phyloP scores from a whole-genome alignment of 2,113 vertebrate species.

The Semnornis frantzii region DNA sequence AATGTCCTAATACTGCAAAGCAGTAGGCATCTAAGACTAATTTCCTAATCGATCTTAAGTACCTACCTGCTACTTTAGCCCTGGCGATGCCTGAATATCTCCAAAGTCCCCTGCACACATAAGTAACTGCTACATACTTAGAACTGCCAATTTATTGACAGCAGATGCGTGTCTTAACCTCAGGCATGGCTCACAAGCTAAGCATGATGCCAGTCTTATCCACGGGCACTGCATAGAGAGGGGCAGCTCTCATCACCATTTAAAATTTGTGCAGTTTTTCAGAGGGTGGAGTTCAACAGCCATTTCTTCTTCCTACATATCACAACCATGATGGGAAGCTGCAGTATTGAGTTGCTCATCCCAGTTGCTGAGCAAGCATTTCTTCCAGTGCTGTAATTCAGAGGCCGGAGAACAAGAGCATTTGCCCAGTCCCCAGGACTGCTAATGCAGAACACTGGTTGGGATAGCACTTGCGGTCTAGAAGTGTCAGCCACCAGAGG shows the following conservation, averaged over 20 bases:
- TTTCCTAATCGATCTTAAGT: slow-evolving; percentile 21
- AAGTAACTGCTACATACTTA: not conserved
- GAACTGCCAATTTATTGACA: not conserved
- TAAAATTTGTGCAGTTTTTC: not conserved
- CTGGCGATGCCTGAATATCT: not conserved
- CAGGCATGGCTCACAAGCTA: not conserved
- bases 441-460: not conserved
- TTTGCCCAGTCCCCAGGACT: fast-evolving
- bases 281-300: not conserved
- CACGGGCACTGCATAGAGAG: not conserved
- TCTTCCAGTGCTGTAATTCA: not conserved
- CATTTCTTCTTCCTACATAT: not conserved
- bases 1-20: slow-evolving; percentile 8
- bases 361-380: not conserved
- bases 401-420: not conserved
- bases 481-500: not conserved
- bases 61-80: not conserved
- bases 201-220: not conserved
- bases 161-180: not conserved
- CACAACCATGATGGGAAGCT: not conserved
- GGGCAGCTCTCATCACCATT: not conserved
- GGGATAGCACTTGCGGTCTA: not conserved
- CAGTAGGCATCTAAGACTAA: not conserved
- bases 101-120: not conserved
- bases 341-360: not conserved